phyloP scores from a whole-genome alignment of 2,888 invertebrate species.

The Doris montereyensis region DNA sequence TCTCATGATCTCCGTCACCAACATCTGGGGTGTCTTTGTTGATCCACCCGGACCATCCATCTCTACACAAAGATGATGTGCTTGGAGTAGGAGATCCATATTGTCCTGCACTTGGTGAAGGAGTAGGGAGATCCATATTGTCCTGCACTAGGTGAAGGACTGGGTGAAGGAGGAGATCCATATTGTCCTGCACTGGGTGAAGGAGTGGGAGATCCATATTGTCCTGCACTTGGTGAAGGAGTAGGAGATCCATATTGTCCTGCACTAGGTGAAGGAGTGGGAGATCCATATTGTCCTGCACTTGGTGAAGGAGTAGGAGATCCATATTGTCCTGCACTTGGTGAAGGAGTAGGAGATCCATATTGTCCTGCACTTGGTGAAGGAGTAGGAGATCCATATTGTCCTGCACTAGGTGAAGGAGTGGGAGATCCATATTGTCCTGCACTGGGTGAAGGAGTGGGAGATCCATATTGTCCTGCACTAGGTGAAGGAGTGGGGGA shows the following conservation, averaged over 20 bases:
- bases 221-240: not conserved
- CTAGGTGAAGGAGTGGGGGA: not conserved
- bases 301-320: not conserved
- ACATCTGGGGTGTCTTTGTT: constrained; percentile 55
- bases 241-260: not conserved
- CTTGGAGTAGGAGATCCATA: not conserved
- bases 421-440: not conserved
- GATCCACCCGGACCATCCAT: constrained; percentile 58
- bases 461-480: not conserved
- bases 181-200: not conserved
- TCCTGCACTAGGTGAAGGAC: not conserved
- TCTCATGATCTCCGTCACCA: constrained; percentile 54
- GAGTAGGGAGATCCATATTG: not conserved
- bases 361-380: not conserved
- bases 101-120: constrained; percentile 4
- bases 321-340: not conserved
- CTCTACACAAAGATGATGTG: constrained; percentile 10
- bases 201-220: not conserved
- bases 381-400: not conserved
- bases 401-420: not conserved
- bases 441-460: not conserved
- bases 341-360: not conserved
- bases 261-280: not conserved
- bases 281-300: not conserved
- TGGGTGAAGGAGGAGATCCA: not conserved